Evolutionary conservation across 1,140 invertebrate species (phyloP), one percentile per base, ranked within the genome.

Genomic region (Aphaenogaster floridana): DNA sequence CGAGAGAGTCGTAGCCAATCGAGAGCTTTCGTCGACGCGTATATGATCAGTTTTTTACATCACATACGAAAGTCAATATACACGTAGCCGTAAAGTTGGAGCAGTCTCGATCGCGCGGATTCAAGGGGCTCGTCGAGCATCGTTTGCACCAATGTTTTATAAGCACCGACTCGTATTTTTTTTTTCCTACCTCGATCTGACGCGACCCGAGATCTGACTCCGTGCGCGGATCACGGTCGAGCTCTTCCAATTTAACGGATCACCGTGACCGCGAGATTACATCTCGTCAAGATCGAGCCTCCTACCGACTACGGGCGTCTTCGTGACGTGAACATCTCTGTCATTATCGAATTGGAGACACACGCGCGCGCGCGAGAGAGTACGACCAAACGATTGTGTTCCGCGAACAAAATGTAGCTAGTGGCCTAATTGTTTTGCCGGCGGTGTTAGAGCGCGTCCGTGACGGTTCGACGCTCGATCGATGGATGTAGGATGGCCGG

Each of bases 401-500:
- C 6, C 66, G 39, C 28, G 50, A 57, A 15, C 7, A 52, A 57
- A 34, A 64, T 39, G 54, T 59, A 86, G 48, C 50, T 36, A 39
- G 59, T 71, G 91, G 91, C 91, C 90, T 92, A 92, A 92, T 83
- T 91, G 28, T 87, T 90, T 89, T 76, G 69, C 89, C 28, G 48
- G 76, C 54, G 50, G 74, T 45, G 63, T 86, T 21, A 84, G 17
- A 76, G 69, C 76, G 45, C 42, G 50, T 15, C 68, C 11, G 66
- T 89, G 79, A 77, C 34, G 85, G 64, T 86, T 63, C 79, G 72
- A 86, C 59, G 88, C 79, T 91, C 86, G 88, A 90, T 90, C 87
- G 80, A 21, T 77, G 89, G 84, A 86, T 45, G 86, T 66, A 86
- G 87, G 69, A 80, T 71, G 57, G 57, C 63, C 50, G 54, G 66